Evolutionary conservation across 92 coral and sea anemone species (phyloP).

Genomic region (Epizoanthus rinbou): DNA sequence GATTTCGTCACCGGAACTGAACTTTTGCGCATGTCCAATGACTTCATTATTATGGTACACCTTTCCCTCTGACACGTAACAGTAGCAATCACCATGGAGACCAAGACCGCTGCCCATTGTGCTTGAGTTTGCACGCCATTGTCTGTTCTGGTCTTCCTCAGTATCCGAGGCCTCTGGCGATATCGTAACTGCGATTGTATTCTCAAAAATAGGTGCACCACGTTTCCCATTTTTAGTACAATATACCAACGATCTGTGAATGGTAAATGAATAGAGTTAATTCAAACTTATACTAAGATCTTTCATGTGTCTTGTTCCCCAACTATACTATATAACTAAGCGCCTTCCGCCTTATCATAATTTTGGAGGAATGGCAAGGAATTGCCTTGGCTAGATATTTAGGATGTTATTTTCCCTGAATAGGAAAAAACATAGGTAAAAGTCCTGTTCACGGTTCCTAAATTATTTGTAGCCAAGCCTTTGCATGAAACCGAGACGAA

Average conservation of each 20-base stretch:
- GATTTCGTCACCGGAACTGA: neutral
- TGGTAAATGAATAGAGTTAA: no score
- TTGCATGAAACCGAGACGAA: no score
- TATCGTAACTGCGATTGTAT: neutral
- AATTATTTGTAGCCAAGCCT: no score
- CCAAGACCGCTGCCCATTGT: neutral
- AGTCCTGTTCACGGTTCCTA: no score
- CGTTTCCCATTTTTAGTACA: neutral
- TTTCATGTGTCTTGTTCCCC: no score
- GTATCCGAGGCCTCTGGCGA: neutral
- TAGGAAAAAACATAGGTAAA: no score
- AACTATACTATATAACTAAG: no score
- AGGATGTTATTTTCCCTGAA: no score
- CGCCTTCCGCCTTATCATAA: no score
- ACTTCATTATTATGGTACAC: neutral
- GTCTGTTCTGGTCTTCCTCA: neutral
- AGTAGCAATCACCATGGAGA: slow-evolving; percentile 11
- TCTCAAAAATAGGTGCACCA: neutral
- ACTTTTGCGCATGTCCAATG: neutral
- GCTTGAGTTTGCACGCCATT: neutral
- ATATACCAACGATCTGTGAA: neutral
- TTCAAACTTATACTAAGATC: no score
- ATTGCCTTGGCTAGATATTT: no score
- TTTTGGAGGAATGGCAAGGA: no score
- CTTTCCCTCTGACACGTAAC: neutral